Base-by-base conservation (phyloP, 2,113 vertebrate species). In the Bambusicola thoracicus region DNA sequence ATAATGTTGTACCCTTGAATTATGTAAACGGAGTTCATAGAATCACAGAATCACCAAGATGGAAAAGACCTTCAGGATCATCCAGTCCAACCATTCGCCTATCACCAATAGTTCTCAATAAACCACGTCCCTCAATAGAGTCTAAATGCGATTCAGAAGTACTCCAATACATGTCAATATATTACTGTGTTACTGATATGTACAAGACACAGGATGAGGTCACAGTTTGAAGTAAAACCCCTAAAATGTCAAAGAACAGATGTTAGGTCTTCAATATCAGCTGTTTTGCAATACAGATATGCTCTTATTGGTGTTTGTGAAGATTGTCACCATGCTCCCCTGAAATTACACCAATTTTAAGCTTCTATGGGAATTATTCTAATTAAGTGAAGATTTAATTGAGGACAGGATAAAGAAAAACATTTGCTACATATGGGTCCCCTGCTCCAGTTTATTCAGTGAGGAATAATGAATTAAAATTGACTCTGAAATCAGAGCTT, bases 351-450 rank as follows among this genome's bases (percentile, higher is more conserved):
- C 44, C 4, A 51, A 8, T 2, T 43, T 13, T 22, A 65, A 38
- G 11, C 67, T 62, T 62, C 4, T 72, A 18, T 13, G 6, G 17
- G 4, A 90, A 4, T 38, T 7, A 2, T 19, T 36, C 5, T 56
- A 25, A 61, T 36, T 69, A 40, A 13, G 3, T 72, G 15, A 56
- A 58, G 5, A 51, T 16, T 1, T 58, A 68, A 76, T 20, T 29
- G 61, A 56, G 7, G 6, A 61, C 3, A 24, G 36, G 1, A 0
- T 24, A 61, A 32, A 61, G 58, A 32, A 87, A 82, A 63, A 12
- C 2, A 4, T 66, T 58, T 34, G 5, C 13, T 17, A 13, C 14
- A 29, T 32, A 4, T n/a, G 4, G 4, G 3, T 2, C 7, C 29
- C 7, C 15, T 75, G 10, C 16, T 51, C 30, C 25, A 55, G 30